Percentiles rank a stretch among this genome's conserved stretches.
Conservation (phyloP, 2,888 invertebrate species). For the Conistra vaccinii region DNA sequence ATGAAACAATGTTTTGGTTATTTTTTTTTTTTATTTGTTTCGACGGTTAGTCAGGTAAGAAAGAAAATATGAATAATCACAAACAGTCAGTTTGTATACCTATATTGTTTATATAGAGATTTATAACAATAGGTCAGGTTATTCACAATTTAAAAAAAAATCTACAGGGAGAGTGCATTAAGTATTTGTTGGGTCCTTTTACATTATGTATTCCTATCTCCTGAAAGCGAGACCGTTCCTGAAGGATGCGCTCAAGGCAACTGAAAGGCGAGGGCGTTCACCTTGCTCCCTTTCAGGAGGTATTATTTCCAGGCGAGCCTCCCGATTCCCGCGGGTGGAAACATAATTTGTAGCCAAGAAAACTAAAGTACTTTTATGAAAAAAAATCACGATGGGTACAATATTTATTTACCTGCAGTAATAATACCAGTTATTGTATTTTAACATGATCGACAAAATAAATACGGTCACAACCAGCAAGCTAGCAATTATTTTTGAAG, state of each 20-base stretch:
- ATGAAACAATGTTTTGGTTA: no score
- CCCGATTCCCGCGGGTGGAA: constrained; percentile 1
- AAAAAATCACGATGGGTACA: background rate
- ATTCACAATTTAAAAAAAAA: background rate
- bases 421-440: constrained; percentile 4
- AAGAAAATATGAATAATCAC: background rate
- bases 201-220: background rate
- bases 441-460: constrained; percentile 5
- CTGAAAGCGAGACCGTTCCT: constrained; percentile 8
- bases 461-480: background rate
- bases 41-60: background rate
- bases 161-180: background rate
- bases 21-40: no score
- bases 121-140: background rate
- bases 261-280: constrained; percentile 23
- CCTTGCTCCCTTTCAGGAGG: background rate
- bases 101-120: background rate
- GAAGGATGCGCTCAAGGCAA: constrained; percentile 34
- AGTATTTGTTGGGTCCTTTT: background rate
- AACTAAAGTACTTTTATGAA: background rate
- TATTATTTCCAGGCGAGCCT: constrained; percentile 5
- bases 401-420: background rate
- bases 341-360: constrained; percentile 5
- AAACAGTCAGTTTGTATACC: background rate
- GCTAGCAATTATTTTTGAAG: constrained; percentile 2